Conservation (phyloP, 2,888 invertebrate species). For the Polylopha cassiicola region DNA sequence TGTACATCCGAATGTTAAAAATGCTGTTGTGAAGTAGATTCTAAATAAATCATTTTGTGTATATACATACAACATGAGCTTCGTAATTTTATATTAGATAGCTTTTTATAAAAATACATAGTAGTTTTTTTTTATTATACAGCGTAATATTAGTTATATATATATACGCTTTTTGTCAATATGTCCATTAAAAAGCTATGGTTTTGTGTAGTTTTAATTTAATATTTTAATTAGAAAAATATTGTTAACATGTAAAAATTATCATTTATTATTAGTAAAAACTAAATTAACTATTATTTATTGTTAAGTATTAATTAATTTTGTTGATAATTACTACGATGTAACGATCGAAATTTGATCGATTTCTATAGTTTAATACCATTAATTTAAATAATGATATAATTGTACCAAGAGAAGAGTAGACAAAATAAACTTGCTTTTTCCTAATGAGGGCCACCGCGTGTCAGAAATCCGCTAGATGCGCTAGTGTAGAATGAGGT, state of each 20-base stretch:
- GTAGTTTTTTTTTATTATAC: constrained; percentile 9
- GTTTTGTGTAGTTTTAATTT: too few species aligned
- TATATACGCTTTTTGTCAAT: too few species aligned
- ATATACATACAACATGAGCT: constrained; percentile 48
- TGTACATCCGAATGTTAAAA: constrained; percentile 56
- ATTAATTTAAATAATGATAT: not conserved
- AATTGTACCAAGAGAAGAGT: too few species aligned
- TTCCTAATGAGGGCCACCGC: too few species aligned
- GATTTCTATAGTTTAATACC: not conserved
- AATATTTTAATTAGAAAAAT: too few species aligned
- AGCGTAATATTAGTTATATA: constrained; percentile 8
- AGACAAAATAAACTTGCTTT: too few species aligned
- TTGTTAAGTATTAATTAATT: constrained; percentile 1
- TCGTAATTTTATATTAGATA: constrained; percentile 54
- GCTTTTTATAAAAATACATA: constrained; percentile 38
- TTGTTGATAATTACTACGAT: not conserved
- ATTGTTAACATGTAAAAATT: not conserved
- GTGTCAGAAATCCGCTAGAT: too few species aligned
- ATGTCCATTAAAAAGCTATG: too few species aligned
- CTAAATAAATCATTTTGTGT: constrained; percentile 25
- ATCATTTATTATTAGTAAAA: constrained; percentile 12
- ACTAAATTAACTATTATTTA: constrained; percentile 6
- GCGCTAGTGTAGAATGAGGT: too few species aligned
- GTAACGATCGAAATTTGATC: too few species aligned
- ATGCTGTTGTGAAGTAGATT: constrained; percentile 55